Conservation (phyloP, 2,113 vertebrate species). For the Gambusia holbrooki region DNA sequence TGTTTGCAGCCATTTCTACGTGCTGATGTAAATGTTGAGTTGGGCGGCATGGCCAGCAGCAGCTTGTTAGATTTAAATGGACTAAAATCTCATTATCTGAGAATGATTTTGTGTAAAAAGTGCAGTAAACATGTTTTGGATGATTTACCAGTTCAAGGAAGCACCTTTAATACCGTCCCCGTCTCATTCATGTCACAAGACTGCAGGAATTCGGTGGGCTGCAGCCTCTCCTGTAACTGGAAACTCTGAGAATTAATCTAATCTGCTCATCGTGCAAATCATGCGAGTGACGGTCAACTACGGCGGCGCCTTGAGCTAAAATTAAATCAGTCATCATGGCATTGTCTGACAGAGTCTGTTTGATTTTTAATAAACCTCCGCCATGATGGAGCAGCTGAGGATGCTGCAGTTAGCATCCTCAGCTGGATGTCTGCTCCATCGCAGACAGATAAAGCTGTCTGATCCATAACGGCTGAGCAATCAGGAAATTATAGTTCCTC, state of each 20-base stretch:
- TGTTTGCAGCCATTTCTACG: too few species aligned
- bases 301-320: conserved; percentile 14
- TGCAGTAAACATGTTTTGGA: too few species aligned
- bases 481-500: conserved; percentile 40
- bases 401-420: background rate
- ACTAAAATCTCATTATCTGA: too few species aligned
- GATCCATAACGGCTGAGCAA: conserved; percentile 5
- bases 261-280: conserved; percentile 26
- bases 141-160: too few species aligned
- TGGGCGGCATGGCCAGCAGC: too few species aligned
- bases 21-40: too few species aligned
- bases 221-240: conserved; percentile 23
- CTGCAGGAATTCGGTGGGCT: conserved; percentile 19
- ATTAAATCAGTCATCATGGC: conserved; percentile 17
- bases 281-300: conserved; percentile 36
- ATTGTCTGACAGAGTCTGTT: conserved; percentile 5
- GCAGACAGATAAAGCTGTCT: conserved; percentile 37
- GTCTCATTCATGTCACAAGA: conserved; percentile 16
- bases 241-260: conserved; percentile 41
- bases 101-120: too few species aligned
- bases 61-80: too few species aligned
- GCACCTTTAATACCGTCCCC: background rate
- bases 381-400: conserved; percentile 15
- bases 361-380: conserved; percentile 16
- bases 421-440: conserved; percentile 32